A percentile compares a stretch with the other conserved stretches of the same genome.
Evolutionary conservation across 2,797 vertebrate species (phyloP).

Genomic region (Brachymystax lenok): DNA sequence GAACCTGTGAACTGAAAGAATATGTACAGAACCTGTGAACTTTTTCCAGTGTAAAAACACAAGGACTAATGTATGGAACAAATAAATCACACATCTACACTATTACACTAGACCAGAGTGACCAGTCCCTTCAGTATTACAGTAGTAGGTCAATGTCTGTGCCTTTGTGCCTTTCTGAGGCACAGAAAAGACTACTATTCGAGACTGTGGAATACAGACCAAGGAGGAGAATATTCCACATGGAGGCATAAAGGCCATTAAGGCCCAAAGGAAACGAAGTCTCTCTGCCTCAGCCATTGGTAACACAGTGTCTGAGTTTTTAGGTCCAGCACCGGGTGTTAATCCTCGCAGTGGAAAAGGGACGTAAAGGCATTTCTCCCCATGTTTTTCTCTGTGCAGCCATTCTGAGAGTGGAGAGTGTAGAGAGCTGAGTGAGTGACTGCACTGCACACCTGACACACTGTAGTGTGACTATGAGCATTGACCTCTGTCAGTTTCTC

Average conservation of each 20-base stretch:
- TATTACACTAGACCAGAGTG: constrained; percentile 8
- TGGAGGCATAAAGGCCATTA: neutral
- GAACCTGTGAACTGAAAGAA: constrained; percentile 35
- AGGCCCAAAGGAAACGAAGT: neutral
- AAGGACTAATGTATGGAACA: constrained; percentile 20
- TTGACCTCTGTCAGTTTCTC: too few relatives aligned
- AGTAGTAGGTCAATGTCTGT: neutral
- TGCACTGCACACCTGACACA: too few relatives aligned
- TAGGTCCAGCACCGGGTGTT: too few relatives aligned
- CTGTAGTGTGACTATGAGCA: too few relatives aligned
- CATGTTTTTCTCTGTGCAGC: too few relatives aligned
- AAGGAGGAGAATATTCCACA: constrained; percentile 27
- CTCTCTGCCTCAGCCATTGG: neutral
- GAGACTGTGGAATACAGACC: constrained; percentile 5
- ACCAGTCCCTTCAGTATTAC: neutral
- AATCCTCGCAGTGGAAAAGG: too few relatives aligned
- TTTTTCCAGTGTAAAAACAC: neutral
- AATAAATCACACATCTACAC: constrained; percentile 43
- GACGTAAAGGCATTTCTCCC: too few relatives aligned
- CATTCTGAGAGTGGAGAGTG: too few relatives aligned
- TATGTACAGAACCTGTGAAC: constrained; percentile 19
- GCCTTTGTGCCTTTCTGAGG: constrained; percentile 11
- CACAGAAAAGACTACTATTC: constrained; percentile 4
- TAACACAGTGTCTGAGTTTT: neutral
- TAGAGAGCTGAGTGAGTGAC: too few relatives aligned